These are phyloP conservation scores for Typhlichthys eigenmanni DNA, from an alignment of 2,797 vertebrate species.

Conservation along the genomic window DNA sequence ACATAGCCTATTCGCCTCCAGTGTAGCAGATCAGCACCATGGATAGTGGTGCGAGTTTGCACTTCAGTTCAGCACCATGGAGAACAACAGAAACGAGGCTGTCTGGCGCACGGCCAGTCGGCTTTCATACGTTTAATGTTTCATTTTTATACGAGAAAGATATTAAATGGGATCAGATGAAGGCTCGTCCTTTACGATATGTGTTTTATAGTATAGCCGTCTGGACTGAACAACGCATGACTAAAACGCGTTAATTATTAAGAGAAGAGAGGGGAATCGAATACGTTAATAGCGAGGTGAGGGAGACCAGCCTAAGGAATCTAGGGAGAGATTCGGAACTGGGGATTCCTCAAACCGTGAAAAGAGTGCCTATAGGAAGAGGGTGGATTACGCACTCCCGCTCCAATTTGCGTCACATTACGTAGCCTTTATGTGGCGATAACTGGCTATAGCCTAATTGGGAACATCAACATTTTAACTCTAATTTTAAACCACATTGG, in stretches of 20 bases:
- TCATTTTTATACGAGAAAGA: not conserved
- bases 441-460: not conserved
- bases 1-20: too few relatives aligned
- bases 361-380: conserved; percentile 4
- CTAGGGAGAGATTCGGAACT: conserved; percentile 30
- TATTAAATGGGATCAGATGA: too few relatives aligned
- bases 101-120: not conserved
- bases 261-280: too few relatives aligned
- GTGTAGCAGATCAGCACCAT: conserved; percentile 1
- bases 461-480: conserved; percentile 20
- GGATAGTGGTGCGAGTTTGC: not conserved
- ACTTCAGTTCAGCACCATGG: conserved; percentile 1
- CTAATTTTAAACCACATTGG: conserved; percentile 6
- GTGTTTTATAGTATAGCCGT: not conserved
- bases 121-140: not conserved
- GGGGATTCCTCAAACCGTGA: conserved; percentile 62
- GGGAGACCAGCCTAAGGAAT: conserved; percentile 2
- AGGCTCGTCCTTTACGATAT: too few relatives aligned
- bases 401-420: conserved; percentile 32
- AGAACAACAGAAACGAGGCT: not conserved
- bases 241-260: too few relatives aligned
- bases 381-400: conserved; percentile 47
- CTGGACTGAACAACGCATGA: not conserved
- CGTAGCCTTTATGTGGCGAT: conserved; percentile 39
- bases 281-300: conserved; percentile 2